Conservation (phyloP, 2,797 vertebrate genomes). For the Mormyrus proboscirostris region DNA sequence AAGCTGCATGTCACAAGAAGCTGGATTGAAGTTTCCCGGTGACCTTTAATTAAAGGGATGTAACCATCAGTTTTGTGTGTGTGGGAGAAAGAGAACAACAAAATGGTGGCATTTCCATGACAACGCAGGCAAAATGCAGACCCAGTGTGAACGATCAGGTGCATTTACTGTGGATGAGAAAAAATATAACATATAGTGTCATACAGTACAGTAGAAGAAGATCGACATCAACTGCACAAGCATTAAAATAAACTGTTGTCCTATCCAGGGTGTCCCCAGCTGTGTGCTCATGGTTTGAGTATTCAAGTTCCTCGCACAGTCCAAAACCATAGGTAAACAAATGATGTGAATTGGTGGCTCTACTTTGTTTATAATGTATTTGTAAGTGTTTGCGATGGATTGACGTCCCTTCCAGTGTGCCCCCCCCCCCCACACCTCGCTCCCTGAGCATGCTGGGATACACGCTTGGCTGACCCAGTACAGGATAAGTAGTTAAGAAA, state of each 20-base stretch:
- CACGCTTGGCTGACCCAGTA: not conserved
- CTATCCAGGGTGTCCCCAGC: not conserved
- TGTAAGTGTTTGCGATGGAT: not conserved
- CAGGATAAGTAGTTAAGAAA: not conserved
- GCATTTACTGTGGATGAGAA: not conserved
- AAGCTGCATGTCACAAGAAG: not conserved
- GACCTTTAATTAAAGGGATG: slow-evolving; percentile 8
- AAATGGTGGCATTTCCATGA: not conserved
- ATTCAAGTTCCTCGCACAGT: not conserved
- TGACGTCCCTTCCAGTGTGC: not conserved
- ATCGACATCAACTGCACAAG: not conserved
- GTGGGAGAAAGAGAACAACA: not conserved
- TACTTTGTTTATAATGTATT: not conserved
- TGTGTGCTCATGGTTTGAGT: not conserved
- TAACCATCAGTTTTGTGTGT: not conserved
- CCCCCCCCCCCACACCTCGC: not conserved
- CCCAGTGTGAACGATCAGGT: not conserved
- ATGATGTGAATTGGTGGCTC: not conserved
- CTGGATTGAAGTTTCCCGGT: not conserved
- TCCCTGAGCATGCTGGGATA: not conserved
- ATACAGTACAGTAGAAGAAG: not conserved
- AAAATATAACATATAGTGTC: not conserved
- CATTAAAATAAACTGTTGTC: not conserved
- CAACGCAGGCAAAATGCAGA: not conserved
- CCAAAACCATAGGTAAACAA: not conserved